These are phyloP conservation scores for Hippasteria phrygiana DNA, from an alignment of 53 echinoderm and acorn worm species.

Conservation along the genomic window DNA sequence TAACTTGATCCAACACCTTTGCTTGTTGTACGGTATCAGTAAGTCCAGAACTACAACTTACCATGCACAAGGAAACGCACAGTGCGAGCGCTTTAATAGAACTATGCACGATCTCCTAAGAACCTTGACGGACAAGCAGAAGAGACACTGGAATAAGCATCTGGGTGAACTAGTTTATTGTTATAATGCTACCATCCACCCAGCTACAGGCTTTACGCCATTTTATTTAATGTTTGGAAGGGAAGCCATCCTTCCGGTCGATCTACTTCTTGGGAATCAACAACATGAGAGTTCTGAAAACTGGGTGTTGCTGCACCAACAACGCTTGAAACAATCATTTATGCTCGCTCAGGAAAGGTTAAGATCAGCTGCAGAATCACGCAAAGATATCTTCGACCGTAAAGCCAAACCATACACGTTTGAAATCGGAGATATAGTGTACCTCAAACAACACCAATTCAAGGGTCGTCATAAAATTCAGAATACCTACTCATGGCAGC, in stretches of 20 bases:
- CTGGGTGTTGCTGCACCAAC: slow-evolving; percentile 16
- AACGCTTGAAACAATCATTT: neutral
- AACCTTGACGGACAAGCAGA: slow-evolving; percentile 20
- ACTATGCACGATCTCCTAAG: no score
- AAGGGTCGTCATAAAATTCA: slow-evolving; percentile 39
- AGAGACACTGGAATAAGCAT: slow-evolving; percentile 9
- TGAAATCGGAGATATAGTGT: neutral
- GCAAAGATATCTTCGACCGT: slow-evolving; percentile 28
- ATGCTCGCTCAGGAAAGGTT: slow-evolving; percentile 9
- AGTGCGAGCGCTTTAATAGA: no score
- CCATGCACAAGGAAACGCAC: slow-evolving; percentile 23
- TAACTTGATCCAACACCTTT: slow-evolving; percentile 55
- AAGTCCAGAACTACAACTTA: slow-evolving; percentile 31
- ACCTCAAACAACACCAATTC: slow-evolving; percentile 28
- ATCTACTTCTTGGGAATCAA: neutral
- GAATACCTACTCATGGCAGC: neutral
- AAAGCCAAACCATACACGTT: slow-evolving; percentile 31
- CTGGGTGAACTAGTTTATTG: slow-evolving; percentile 10
- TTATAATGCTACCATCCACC: slow-evolving; percentile 5
- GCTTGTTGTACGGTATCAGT: neutral
- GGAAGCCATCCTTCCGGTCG: slow-evolving; percentile 8
- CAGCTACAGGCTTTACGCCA: slow-evolving; percentile 16
- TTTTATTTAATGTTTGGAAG: slow-evolving; percentile 30
- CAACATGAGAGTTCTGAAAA: neutral
- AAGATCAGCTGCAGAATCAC: neutral